Evolutionary conservation across 35 echinoderm and acorn worm genomes (phyloP), one percentile per base, ranked within the genome.

Genomic region (Ptychodera flava): DNA sequence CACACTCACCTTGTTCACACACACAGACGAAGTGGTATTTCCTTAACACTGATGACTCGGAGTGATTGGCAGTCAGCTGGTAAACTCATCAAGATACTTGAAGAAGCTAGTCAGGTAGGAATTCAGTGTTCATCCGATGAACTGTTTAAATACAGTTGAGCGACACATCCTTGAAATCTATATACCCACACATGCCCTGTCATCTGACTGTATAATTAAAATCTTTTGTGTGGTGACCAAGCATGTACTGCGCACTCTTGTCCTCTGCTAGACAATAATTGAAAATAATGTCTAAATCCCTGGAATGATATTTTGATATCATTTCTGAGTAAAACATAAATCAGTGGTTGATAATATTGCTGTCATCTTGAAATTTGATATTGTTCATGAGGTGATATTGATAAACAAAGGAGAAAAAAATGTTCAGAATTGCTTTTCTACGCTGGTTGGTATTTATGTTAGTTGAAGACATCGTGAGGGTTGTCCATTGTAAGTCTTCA

Each of bases 11-110:
- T n/a, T n/a, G n/a, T n/a, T n/a, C n/a, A n/a, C n/a, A n/a, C n/a
- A n/a, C 90, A 1, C 78, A 94, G 93, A 34, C 93, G 93, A 27
- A 91, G 89, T 16, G 96, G 96, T 77, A 94, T 88, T 34, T 90
- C 96, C 1, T 38, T 99, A 14, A 99, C 96, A 36, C 89, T 99
- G 38, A 94, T 99, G 96, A 99, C 96, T 0, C 35, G 90, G n/a
- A 90, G 88, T 35, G 96, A 99, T 84, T 94, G 96, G 93, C 32
- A 90, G 28, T 99, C 90, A 90, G 96, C 96, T 36, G 96, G 85
- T 78, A 92, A 94, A 35, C 94, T 99, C 32, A 92, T 99, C 38
- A 85, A 86, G 34, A 99, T 99, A 33, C 94, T 99, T 92, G 86
- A 90, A 84, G 96, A 99, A 82, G 96, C 96, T 34, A 83, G 88